Conservation (phyloP, 2,888 invertebrate genomes). For the Empis stercorea region DNA sequence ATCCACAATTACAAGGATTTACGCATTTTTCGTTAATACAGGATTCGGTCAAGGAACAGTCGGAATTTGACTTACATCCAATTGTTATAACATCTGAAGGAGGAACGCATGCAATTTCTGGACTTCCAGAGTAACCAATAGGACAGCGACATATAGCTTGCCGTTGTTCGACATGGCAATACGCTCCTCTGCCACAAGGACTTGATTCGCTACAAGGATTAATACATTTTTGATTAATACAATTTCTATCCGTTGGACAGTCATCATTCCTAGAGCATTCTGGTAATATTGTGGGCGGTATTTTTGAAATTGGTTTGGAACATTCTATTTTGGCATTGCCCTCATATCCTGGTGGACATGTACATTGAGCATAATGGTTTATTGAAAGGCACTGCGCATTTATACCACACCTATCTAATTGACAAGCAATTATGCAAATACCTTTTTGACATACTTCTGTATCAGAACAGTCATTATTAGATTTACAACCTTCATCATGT, state of each 20-base stretch:
- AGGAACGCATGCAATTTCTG: conserved; percentile 58
- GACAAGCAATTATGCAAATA: conserved; percentile 66
- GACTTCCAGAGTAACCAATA: conserved; percentile 59
- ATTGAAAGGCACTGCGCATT: conserved; percentile 69
- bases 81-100: conserved; percentile 47
- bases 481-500: conserved; percentile 48
- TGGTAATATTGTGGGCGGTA: conserved; percentile 26
- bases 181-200: conserved; percentile 66
- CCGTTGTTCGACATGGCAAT: conserved; percentile 68
- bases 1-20: conserved; percentile 75
- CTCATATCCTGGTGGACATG: conserved; percentile 61
- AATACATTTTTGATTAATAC: conserved; percentile 60
- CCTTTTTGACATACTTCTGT: conserved; percentile 64
- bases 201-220: conserved; percentile 60
- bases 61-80: conserved; percentile 65
- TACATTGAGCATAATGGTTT: conserved; percentile 64
- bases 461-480: conserved; percentile 61
- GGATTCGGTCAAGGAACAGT: conserved; percentile 69
- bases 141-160: conserved; percentile 71
- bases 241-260: conserved; percentile 60
- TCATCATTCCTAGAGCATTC: conserved; percentile 71
- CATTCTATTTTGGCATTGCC: conserved; percentile 74
- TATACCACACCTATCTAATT: conserved; percentile 62
- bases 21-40: conserved; percentile 70
- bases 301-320: conserved; percentile 25